Percentiles rank a stretch among this genome's conserved stretches.
Conservation (phyloP, 92 coral and sea anemone genomes). For the Anthopleura xanthogrammica region DNA sequence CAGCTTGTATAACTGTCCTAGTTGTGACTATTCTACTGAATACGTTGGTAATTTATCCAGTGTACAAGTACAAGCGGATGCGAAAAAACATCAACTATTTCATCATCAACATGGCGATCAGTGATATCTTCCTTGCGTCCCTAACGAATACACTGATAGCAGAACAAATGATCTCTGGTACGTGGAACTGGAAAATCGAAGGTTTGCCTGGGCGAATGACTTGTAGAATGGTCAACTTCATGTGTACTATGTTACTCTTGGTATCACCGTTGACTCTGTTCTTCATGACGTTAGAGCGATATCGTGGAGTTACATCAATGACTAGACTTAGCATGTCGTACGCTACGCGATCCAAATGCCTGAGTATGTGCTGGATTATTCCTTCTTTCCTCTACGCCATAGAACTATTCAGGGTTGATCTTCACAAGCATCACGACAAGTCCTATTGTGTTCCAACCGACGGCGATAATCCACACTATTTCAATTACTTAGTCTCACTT, state of each 20-base stretch:
- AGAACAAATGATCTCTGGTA: conserved; percentile 26
- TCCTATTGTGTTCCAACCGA: conserved; percentile 7
- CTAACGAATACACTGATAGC: conserved; percentile 6
- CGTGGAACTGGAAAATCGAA: conserved; percentile 30
- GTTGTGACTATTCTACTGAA: conserved; percentile 4
- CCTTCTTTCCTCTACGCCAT: conserved; percentile 28
- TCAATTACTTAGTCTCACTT: conserved; percentile 8
- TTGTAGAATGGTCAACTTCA: conserved; percentile 22
- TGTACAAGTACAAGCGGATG: conserved; percentile 32
- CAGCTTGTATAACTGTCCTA: conserved; percentile 16
- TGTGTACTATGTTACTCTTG: conserved; percentile 8
- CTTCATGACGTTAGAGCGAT: conserved; percentile 33
- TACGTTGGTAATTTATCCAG: conserved; percentile 31
- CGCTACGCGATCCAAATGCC: not conserved
- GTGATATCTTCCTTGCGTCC: conserved; percentile 26
- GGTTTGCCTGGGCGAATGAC: conserved; percentile 25
- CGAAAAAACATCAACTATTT: conserved; percentile 30
- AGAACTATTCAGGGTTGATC: conserved; percentile 17
- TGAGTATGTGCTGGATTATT: conserved; percentile 23
- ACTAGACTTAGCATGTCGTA: conserved; percentile 11
- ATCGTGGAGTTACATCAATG: conserved; percentile 23
- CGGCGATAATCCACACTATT: not conserved
- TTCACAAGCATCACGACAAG: not conserved
- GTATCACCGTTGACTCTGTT: conserved; percentile 33
- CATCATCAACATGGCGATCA: conserved; percentile 35